phyloP scores from a whole-genome alignment of 2,888 invertebrate species.

The Invenusta paracnida region DNA sequence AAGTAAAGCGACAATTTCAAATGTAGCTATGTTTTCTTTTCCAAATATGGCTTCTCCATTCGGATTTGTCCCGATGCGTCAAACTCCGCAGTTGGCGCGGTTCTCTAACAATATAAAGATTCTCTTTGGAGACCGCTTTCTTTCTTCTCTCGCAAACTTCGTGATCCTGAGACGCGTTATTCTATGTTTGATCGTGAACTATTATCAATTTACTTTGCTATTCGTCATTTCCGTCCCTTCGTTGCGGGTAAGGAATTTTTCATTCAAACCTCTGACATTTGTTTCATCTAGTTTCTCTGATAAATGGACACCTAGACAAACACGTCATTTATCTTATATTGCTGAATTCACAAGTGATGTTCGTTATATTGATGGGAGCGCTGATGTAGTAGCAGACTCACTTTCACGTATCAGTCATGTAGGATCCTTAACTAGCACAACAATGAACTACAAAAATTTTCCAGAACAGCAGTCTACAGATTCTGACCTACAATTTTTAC shows the following conservation, averaged over 20 bases:
- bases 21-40: background rate
- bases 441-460: background rate
- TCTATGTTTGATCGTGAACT: slow-evolving; percentile 16
- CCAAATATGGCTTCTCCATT: background rate
- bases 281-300: slow-evolving; percentile 52
- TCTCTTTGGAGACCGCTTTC: background rate
- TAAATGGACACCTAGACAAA: slow-evolving; percentile 54
- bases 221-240: no score
- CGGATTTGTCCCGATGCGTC: background rate
- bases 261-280: slow-evolving; percentile 48
- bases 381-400: slow-evolving; percentile 34
- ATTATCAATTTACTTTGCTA: background rate
- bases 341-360: slow-evolving; percentile 25
- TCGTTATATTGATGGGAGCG: no score
- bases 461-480: background rate
- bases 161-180: background rate
- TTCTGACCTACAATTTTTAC: background rate
- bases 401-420: slow-evolving; percentile 10
- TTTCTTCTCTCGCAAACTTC: slow-evolving; percentile 15
- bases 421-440: background rate
- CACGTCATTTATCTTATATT: slow-evolving; percentile 49
- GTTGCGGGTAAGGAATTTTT: background rate
- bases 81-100: background rate
- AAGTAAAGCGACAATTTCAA: no score
- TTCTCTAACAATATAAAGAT: background rate